Base-by-base conservation (phyloP, 2,888 invertebrate species). In the Dusona sp. region DNA sequence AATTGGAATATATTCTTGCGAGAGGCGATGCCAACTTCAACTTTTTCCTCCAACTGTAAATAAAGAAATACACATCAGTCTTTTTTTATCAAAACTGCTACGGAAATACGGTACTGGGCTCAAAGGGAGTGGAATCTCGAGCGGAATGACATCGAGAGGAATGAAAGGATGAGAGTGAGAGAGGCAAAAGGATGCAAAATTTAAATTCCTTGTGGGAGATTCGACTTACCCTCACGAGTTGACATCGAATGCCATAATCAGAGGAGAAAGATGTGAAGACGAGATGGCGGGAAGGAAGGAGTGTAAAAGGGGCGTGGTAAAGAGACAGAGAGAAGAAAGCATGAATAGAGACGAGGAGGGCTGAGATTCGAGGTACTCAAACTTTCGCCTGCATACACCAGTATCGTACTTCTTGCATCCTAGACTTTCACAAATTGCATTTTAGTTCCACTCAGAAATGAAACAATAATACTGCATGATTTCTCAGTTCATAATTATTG, bases 211-310 rank as follows among this genome's bases (percentile, higher is more conserved):
- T 65, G 57, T 38, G 57, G 42, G 79, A 38, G 64, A 13, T 82
- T 67, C 45, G 85, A 73, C 65, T 42, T 33, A 45, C 51, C 33
- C 64, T 80, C 51, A 11, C 81, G 73, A 77, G 67, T 65, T 75
- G 78, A 68, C 73, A 73, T 25, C 67, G 81, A 85, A 85, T 67
- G 57, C 67, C 81, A 74, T 74, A 82, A 82, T 85, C 78, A 81
- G 48, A 68, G 45, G 78, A 68, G 61, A 57, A 68, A 68, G 38
- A 72, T 67, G 51, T 51, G 65, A 79, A 54, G 74, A 54, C 25
- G 78, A 80, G 68, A 25, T 29, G 79, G 72, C 42, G 19, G 13
- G 42, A 16, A 29, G 42, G 72, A 33, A 29, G 72, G 65, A 42
- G 72, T 45, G 67, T 8, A 54, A 74, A 57, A 67, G 42, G 11